A percentile compares a stretch with the other conserved stretches of the same genome.
Evolutionary conservation across 2,797 vertebrate genomes (phyloP).

Genomic region (Pyrocephalus nanus): DNA sequence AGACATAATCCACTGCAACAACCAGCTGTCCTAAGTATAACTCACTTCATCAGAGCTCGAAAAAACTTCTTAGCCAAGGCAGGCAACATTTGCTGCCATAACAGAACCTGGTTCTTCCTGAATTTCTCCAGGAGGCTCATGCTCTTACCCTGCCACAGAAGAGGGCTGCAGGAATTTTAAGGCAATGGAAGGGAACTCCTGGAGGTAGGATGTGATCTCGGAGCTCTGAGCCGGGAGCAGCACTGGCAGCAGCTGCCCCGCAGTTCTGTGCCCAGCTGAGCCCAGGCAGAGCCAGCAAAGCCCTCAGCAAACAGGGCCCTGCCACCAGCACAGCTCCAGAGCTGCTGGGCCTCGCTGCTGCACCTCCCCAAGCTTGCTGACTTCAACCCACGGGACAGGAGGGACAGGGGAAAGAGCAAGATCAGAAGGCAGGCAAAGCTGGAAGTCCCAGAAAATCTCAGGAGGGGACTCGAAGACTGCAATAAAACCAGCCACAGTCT

Average conservation of each 20-base stretch:
- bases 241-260: background rate
- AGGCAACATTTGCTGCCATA: background rate
- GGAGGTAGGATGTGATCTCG: background rate
- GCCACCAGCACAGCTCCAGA: background rate
- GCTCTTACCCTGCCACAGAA: background rate
- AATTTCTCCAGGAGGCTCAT: background rate
- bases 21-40: background rate
- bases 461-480: background rate
- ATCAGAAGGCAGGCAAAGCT: background rate
- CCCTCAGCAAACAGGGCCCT: background rate
- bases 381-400: background rate
- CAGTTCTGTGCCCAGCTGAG: background rate
- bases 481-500: background rate
- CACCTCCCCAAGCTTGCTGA: rapidly evolving
- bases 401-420: background rate
- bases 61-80: background rate
- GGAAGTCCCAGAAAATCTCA: background rate
- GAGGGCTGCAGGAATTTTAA: background rate
- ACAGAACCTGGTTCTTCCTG: background rate
- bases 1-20: background rate
- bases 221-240: background rate
- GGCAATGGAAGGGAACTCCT: background rate
- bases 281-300: background rate
- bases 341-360: background rate
- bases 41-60: background rate